A percentile compares a stretch with the other conserved stretches of the same genome.
Evolutionary conservation across 1,140 invertebrate species (phyloP).

Genomic region (Gryllus bimaculatus): DNA sequence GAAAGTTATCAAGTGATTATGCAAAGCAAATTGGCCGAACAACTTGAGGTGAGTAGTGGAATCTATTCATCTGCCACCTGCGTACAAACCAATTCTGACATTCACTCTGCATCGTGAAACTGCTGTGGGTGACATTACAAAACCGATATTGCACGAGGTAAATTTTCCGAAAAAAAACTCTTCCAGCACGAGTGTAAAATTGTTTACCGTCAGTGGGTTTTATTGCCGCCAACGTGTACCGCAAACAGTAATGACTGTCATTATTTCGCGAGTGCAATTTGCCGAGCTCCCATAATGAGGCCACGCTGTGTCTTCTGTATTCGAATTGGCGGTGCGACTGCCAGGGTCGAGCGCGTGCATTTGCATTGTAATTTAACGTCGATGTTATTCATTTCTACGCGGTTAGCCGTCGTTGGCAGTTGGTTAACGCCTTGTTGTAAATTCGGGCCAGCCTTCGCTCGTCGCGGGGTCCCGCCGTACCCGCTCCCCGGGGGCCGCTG

Average conservation of each 20-base stretch:
- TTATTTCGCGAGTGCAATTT: conserved; percentile 4
- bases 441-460: not conserved
- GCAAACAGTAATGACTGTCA: conserved; percentile 1
- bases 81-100: no score
- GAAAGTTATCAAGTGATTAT: no score
- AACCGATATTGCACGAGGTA: not conserved
- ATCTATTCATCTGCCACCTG: no score
- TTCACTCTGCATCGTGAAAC: no score
- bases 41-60: no score
- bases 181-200: not conserved
- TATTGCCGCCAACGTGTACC: not conserved
- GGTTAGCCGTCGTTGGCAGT: not conserved
- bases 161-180: not conserved
- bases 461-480: not conserved
- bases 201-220: not conserved
- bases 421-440: conserved; percentile 1
- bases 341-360: not conserved
- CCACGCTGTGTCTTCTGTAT: not conserved
- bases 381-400: not conserved
- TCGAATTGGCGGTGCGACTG: not conserved
- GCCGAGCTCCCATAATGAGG: not conserved
- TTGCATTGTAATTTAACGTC: not conserved
- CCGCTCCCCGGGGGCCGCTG: no score
- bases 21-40: no score
- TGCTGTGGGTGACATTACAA: no score